A percentile compares a stretch with the other conserved stretches of the same genome.
Conservation (phyloP, 2,113 vertebrate genomes). For the Poeciliopsis retropinna region DNA sequence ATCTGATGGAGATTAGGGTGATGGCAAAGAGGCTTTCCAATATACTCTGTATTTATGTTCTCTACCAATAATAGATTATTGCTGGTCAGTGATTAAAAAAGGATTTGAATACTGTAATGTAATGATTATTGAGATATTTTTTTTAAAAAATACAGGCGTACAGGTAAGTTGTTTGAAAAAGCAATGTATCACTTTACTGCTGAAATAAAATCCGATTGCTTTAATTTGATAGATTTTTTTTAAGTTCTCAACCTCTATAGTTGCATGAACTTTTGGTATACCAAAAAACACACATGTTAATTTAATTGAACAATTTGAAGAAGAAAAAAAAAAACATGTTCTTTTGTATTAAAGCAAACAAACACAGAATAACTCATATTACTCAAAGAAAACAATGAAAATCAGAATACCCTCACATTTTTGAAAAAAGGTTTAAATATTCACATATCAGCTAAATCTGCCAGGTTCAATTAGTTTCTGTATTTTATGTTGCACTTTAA, state of each 20-base stretch:
- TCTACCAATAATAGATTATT: neutral
- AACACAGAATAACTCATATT: neutral
- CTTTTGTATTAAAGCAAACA: neutral
- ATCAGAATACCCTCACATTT: too few relatives aligned
- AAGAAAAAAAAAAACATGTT: too few relatives aligned
- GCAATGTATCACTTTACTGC: too few relatives aligned
- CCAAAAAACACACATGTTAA: neutral
- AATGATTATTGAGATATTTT: neutral
- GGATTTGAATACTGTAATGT: neutral
- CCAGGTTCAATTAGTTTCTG: too few relatives aligned
- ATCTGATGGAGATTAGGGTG: neutral
- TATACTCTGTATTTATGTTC: neutral
- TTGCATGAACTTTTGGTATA: neutral
- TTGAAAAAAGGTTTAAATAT: too few relatives aligned
- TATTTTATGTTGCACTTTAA: too few relatives aligned
- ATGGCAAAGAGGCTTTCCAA: too few relatives aligned
- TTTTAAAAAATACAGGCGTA: neutral
- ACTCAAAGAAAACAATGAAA: too few relatives aligned
- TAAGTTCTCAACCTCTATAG: neutral
- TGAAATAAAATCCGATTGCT: too few relatives aligned
- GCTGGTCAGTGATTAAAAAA: neutral
- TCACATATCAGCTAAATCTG: too few relatives aligned
- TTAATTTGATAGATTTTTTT: neutral
- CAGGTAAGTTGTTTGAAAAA: neutral
- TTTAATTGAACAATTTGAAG: too few relatives aligned